Percentiles rank a stretch among this genome's conserved stretches.
phyloP scores from a whole-genome alignment of 2,797 vertebrate genomes.

The Leptoclinus maculatus region DNA sequence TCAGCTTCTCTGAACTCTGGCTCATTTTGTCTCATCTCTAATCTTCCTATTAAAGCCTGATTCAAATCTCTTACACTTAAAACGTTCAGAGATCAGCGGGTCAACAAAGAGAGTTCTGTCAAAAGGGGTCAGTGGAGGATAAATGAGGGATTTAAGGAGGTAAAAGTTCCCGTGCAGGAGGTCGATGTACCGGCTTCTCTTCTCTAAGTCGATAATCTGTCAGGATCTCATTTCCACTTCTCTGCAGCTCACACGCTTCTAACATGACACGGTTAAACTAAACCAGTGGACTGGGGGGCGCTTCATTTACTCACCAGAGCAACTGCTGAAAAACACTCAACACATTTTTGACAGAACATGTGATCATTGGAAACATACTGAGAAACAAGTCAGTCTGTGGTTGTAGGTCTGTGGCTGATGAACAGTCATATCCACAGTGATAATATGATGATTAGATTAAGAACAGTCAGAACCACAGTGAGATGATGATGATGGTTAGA shows the following conservation, averaged over 20 bases:
- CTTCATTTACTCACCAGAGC: neutral
- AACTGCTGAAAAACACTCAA: neutral
- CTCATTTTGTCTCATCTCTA: neutral
- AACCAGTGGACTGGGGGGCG: neutral
- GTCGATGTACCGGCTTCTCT: slow-evolving; percentile 26
- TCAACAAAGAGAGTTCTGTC: neutral
- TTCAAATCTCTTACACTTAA: neutral
- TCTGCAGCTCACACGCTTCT: slow-evolving; percentile 43
- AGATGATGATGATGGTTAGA: too few relatives aligned
- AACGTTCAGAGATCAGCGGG: neutral
- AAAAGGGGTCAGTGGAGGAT: slow-evolving; percentile 62
- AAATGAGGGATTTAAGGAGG: slow-evolving; percentile 52
- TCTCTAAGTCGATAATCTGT: slow-evolving; percentile 72
- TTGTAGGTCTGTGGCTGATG: neutral
- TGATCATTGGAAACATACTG: neutral
- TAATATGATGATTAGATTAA: too few relatives aligned
- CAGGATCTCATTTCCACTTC: slow-evolving; percentile 62
- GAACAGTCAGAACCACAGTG: too few relatives aligned
- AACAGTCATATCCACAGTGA: too few relatives aligned
- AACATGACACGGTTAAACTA: slow-evolving; percentile 57
- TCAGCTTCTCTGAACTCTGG: neutral
- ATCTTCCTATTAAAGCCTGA: neutral
- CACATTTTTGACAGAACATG: neutral
- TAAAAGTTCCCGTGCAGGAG: slow-evolving; percentile 54
- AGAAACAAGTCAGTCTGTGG: neutral